Conservation (phyloP, 2,113 vertebrate species). For the Oncorhynchus keta region DNA sequence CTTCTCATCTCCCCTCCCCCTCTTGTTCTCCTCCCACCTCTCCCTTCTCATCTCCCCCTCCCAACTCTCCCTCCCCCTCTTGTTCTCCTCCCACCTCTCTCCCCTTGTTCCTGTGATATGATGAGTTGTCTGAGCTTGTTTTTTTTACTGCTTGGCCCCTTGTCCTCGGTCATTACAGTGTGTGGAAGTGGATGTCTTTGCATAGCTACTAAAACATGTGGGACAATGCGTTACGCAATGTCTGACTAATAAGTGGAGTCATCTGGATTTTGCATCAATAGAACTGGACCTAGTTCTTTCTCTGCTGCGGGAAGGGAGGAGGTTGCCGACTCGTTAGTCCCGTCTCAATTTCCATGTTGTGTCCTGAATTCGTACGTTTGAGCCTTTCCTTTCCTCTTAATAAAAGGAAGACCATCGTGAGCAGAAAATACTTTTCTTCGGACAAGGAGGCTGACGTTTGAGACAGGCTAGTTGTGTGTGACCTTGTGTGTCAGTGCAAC, state of each 20-base stretch:
- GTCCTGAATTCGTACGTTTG: background rate
- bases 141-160: background rate
- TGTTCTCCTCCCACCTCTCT: background rate
- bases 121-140: background rate
- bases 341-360: background rate
- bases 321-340: background rate
- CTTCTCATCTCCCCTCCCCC: too few species aligned
- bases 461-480: background rate
- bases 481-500: background rate
- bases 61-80: too few species aligned
- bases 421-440: background rate
- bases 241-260: background rate
- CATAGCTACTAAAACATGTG: slow-evolving; percentile 3
- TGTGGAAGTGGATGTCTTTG: background rate
- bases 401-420: background rate
- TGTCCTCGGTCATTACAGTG: background rate
- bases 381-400: background rate
- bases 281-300: background rate
- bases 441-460: background rate
- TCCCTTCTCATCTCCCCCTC: too few species aligned
- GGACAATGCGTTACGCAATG: background rate
- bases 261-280: background rate
- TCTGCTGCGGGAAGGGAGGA: background rate
- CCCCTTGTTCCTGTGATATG: background rate
- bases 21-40: too few species aligned